Evolutionary conservation across 2,797 vertebrate species (phyloP), one percentile per base, ranked within the genome.

Genomic region (Falco biarmicus): DNA sequence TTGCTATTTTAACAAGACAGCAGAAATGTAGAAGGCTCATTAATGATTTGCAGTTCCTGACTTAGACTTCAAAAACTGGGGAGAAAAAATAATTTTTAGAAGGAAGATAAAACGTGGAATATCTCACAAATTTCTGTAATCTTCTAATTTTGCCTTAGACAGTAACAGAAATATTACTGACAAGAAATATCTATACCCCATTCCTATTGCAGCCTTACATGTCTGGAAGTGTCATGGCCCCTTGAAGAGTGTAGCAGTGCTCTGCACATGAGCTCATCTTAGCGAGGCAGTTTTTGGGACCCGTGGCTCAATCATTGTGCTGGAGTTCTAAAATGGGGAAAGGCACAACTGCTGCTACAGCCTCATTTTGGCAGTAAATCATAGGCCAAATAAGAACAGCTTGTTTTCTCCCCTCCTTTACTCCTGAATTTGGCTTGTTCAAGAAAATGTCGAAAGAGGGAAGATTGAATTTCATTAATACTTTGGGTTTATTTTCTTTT

Each of bases 1-100:
- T 57, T 92, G 37, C 94, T 93, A 61, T 94, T 97, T 93, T 93
- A 94, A 75, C 34, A 47, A n/a, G 57, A 64, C 56, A 91, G 39
- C 25, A 88, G 41, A 93, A 81, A 50, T 37, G 22, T 65, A 41
- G 76, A 83, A 76, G 83, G 29, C 63, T 69, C 10, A 2, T 76
- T 85, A 88, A 91, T 95, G 90, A 71, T 60, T 86, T 95, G 85
- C 47, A 69, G 57, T 76, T 94, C 60, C 64, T 80, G 57, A 80
- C 60, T 87, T 87, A 81, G 28, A 43, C 61, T 79, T 93, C 1
- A n/a, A 41, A 87, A 89, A n/a, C 4, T 29, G 8, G 7, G 20
- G 31, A 2, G 2, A 37, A 18, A 28, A 9, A 15, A 34, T 8
- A 22, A 47, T 41, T 89, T 87, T 88, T 56, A n/a, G 15, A 47